Evolutionary conservation across 2,888 invertebrate species (phyloP), one percentile per base, ranked within the genome.

Genomic region (Diplolepis rosae): DNA sequence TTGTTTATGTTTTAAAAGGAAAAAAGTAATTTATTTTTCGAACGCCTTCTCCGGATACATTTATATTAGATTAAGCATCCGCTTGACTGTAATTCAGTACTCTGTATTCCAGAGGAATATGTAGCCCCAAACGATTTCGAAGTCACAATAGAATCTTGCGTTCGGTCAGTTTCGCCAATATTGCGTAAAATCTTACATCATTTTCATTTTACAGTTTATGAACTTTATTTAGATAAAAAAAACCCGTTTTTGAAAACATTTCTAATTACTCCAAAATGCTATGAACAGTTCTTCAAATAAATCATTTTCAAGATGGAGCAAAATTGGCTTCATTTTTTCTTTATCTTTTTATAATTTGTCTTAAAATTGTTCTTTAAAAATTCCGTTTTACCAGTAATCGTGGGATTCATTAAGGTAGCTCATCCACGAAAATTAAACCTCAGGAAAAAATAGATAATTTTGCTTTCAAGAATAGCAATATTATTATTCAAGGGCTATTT

Each of bases 71-170:
- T 22, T 3, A 18, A 18, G 45, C 45, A 70, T 70, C 74, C 68
- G 71, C 71, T 73, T 70, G 68, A 32, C 68, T 71, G 67, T 74
- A 77, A 77, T 73, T 68, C 39, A 67, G 52, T 73, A 65, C 52
- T 77, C 71, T 70, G 72, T 74, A 76, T 76, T 74, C 74, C 66
- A 71, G 66, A 72, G 74, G 72, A 70, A 73, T 76, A 69, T 73
- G 70, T 72, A 73, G 72, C 70, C 73, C 45, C 45, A 18, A 45
- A 45, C 18, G 70, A 73, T 70, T 76, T 76, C 73, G 30, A 18
- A 30, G 48, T 42, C 56, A 18, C 69, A 74, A 74, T 73, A 71
- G 66, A 70, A 70, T 72, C 71, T 73, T 72, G 54, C 72, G 66
- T 71, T 71, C 71, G 52, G 70, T 76, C 68, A 71, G 70, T 74